A percentile compares a stretch with the other conserved stretches of the same genome.
These are phyloP conservation scores for Trichogramma pretiosum DNA, from an alignment of 1,140 invertebrate genomes.

Conservation along the genomic window DNA sequence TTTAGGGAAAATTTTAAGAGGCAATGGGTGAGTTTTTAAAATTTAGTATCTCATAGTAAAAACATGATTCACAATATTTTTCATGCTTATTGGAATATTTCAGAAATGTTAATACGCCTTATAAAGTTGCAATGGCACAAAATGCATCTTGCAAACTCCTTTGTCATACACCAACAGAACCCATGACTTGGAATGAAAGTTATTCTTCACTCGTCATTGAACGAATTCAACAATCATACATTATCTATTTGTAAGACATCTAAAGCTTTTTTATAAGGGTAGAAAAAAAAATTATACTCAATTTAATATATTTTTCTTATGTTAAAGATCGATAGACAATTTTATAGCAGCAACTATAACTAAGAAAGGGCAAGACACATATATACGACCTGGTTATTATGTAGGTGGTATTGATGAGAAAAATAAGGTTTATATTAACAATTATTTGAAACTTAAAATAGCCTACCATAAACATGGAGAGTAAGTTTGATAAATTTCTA, in stretches of 20 bases:
- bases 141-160: too few relatives aligned
- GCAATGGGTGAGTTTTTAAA: conserved; percentile 35
- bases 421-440: conserved; percentile 80
- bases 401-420: conserved; percentile 73
- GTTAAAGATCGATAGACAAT: conserved; percentile 95
- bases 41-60: background rate
- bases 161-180: conserved; percentile 52
- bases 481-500: conserved; percentile 40
- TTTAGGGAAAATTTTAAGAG: conserved; percentile 64
- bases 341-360: conserved; percentile 87
- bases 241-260: too few relatives aligned
- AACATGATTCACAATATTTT: conserved; percentile 6
- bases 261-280: too few relatives aligned
- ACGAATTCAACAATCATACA: conserved; percentile 88
- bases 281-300: too few relatives aligned
- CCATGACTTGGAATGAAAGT: conserved; percentile 70
- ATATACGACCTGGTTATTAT: conserved; percentile 91
- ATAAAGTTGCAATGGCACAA: too few relatives aligned
- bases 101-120: too few relatives aligned
- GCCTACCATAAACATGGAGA: conserved; percentile 80
- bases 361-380: conserved; percentile 63
- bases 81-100: too few relatives aligned
- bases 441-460: conserved; percentile 85
- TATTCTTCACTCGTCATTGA: conserved; percentile 74
- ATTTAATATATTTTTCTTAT: conserved; percentile 33